These are phyloP conservation scores for Riparia riparia DNA, from an alignment of 2,113 vertebrate genomes.

Conservation along the genomic window DNA sequence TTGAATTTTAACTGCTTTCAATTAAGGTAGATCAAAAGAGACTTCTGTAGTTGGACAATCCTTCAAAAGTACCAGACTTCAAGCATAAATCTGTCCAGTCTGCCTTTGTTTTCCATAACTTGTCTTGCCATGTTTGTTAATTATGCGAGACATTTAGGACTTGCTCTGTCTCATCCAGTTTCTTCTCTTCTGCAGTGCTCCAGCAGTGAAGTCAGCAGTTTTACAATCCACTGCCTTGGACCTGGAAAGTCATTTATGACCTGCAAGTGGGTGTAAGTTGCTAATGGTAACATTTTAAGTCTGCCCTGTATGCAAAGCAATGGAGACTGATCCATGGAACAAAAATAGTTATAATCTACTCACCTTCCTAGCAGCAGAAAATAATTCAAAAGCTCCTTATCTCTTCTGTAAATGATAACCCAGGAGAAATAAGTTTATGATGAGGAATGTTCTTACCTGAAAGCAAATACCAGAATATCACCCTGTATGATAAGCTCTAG, in stretches of 20 bases:
- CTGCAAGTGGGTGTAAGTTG: conserved; percentile 32
- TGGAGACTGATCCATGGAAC: background rate
- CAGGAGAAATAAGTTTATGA: background rate
- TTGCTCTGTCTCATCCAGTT: conserved; percentile 62
- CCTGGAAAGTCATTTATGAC: conserved; percentile 16
- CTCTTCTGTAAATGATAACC: background rate
- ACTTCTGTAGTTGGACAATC: conserved; percentile 25
- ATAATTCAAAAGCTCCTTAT: background rate
- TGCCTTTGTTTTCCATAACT: conserved; percentile 56
- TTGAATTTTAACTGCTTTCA: conserved; percentile 55
- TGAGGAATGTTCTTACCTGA: background rate
- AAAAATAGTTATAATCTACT: background rate
- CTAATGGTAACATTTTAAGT: background rate
- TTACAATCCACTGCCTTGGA: conserved; percentile 31
- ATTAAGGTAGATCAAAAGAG: conserved; percentile 43
- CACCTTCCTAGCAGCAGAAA: background rate
- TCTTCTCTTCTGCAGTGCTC: conserved; percentile 18
- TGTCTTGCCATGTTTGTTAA: conserved; percentile 64
- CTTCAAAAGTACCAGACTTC: conserved; percentile 55
- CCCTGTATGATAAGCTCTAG: background rate
- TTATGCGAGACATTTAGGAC: conserved; percentile 55
- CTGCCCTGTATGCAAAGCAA: background rate
- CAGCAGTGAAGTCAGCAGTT: conserved; percentile 48
- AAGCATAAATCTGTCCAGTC: conserved; percentile 45
- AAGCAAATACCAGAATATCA: background rate